A percentile compares a stretch with the other conserved stretches of the same genome.
phyloP scores from a whole-genome alignment of 2,888 invertebrate genomes.

The Gasteruption jaculator region DNA sequence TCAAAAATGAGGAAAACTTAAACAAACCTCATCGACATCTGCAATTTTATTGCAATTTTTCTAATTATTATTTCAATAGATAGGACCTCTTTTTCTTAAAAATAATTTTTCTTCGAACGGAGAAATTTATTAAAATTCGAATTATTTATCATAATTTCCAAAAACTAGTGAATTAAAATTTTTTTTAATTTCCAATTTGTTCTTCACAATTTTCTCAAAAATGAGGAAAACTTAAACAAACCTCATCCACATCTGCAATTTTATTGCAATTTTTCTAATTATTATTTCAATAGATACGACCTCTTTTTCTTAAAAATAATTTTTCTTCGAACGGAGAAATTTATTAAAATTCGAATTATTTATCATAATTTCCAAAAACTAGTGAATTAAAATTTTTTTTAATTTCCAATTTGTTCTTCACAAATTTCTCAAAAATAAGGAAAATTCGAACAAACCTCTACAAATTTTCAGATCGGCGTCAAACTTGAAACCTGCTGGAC shows the following conservation, averaged over 20 bases:
- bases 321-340: not conserved
- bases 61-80: too few species aligned
- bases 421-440: too few species aligned
- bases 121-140: not conserved
- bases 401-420: not conserved
- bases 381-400: not conserved
- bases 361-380: not conserved
- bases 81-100: not conserved
- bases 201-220: too few species aligned
- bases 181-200: too few species aligned
- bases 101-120: not conserved
- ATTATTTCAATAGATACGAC: not conserved
- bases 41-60: not conserved
- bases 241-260: too few species aligned
- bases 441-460: slow-evolving; percentile 53
- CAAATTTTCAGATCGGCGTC: slow-evolving; percentile 54
- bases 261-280: too few species aligned
- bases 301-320: not conserved
- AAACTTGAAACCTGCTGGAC: slow-evolving; percentile 58
- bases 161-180: not conserved
- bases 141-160: too few species aligned
- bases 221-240: too few species aligned
- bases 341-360: not conserved
- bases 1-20: too few species aligned
- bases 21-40: too few species aligned